phyloP scores from a whole-genome alignment of 2,113 vertebrate genomes.

The Ceyx cyanopectus region DNA sequence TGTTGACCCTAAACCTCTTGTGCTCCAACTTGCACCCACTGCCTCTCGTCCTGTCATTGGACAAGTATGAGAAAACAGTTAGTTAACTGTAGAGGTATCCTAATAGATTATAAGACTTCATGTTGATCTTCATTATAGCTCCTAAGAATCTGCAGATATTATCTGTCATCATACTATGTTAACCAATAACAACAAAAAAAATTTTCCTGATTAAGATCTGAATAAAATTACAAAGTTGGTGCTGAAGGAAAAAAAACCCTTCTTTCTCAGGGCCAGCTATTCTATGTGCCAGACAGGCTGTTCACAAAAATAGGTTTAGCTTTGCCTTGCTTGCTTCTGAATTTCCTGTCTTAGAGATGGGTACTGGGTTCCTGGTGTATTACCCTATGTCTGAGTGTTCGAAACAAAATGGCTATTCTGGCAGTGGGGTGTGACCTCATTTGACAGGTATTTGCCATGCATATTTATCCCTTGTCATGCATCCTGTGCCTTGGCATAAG shows the following conservation, averaged over 20 bases:
- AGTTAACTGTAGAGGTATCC: neutral
- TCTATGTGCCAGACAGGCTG: slow-evolving; percentile 5
- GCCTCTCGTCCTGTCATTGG: too few species aligned
- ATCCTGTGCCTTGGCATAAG: neutral
- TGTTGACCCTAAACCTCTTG: too few species aligned
- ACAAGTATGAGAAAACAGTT: neutral
- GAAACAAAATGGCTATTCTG: neutral
- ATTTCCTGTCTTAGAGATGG: neutral
- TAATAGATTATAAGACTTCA: neutral
- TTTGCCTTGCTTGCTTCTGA: slow-evolving; percentile 17
- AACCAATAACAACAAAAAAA: neutral
- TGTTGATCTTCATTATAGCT: neutral
- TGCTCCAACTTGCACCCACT: too few species aligned
- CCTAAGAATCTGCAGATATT: neutral
- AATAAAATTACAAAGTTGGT: neutral
- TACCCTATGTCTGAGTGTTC: neutral
- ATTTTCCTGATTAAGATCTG: neutral
- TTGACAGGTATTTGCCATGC: neutral
- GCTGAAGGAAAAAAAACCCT: neutral
- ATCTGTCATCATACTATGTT: neutral
- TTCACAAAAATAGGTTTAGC: slow-evolving; percentile 16
- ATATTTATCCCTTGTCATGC: neutral
- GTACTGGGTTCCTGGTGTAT: neutral
- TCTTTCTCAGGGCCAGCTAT: neutral
- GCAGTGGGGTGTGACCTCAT: neutral